A percentile compares a stretch with the other conserved stretches of the same genome.
These are phyloP conservation scores for Callorhinus ursinus DNA, from an alignment of 2,113 vertebrate genomes.

Conservation along the genomic window DNA sequence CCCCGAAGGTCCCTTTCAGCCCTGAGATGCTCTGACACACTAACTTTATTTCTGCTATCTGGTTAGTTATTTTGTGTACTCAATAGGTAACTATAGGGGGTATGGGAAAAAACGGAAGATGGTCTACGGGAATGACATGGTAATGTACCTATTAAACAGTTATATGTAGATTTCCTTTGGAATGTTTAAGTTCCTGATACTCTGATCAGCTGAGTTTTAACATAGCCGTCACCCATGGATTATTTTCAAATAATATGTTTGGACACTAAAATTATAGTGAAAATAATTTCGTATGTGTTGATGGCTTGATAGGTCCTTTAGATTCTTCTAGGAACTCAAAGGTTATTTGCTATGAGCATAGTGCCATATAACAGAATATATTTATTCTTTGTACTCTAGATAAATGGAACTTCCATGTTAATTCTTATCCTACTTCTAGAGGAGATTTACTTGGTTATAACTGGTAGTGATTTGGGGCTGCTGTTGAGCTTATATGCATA, in stretches of 20 bases:
- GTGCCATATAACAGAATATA: neutral
- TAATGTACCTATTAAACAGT: neutral
- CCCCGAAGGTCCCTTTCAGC: neutral
- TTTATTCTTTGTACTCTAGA: neutral
- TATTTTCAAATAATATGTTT: conserved; percentile 39
- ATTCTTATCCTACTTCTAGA: neutral
- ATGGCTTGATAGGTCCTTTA: neutral
- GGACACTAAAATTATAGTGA: neutral
- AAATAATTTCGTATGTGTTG: neutral
- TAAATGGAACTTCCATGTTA: neutral
- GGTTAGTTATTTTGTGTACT: neutral
- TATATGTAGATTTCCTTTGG: neutral
- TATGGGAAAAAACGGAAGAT: neutral
- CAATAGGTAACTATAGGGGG: neutral
- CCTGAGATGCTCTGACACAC: neutral
- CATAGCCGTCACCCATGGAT: neutral
- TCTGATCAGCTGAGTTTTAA: neutral
- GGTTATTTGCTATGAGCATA: neutral
- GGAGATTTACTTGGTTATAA: neutral
- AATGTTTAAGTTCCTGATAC: neutral
- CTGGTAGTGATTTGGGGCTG: neutral
- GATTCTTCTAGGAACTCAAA: neutral
- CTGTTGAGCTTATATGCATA: neutral
- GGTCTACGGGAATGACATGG: neutral
- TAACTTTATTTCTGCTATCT: neutral